Evolutionary conservation across 2,113 vertebrate genomes (phyloP).

Genomic region (Nymphicus hollandicus): DNA sequence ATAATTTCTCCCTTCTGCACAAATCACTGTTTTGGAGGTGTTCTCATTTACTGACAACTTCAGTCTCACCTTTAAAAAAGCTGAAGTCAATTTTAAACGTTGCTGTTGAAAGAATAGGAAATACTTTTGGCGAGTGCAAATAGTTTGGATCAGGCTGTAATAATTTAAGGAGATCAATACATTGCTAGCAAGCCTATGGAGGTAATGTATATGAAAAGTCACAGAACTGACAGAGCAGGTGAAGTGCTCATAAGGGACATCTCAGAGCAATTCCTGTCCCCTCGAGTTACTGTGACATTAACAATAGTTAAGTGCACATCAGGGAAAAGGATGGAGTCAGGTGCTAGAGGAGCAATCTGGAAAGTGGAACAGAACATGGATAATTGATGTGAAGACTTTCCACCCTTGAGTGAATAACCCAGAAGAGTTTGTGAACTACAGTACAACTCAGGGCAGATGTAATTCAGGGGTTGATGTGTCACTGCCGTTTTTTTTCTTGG

Average conservation of each 20-base stretch:
- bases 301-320: neutral
- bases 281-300: neutral
- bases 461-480: neutral
- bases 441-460: rapidly evolving
- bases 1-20: neutral
- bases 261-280: neutral
- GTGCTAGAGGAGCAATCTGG: neutral
- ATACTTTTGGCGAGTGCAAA: neutral
- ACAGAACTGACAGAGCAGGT: neutral
- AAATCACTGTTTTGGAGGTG: neutral
- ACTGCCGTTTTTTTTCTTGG: neutral
- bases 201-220: neutral
- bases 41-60: neutral
- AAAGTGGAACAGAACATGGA: neutral
- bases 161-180: neutral
- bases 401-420: neutral
- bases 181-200: neutral
- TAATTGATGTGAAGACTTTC: neutral
- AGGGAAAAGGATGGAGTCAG: neutral
- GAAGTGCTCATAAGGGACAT: neutral
- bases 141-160: neutral
- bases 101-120: neutral
- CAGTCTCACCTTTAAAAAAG: neutral
- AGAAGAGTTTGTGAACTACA: neutral
- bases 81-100: neutral